Evolutionary conservation across 2,113 vertebrate species (phyloP).

Genomic region (Geococcyx californianus): DNA sequence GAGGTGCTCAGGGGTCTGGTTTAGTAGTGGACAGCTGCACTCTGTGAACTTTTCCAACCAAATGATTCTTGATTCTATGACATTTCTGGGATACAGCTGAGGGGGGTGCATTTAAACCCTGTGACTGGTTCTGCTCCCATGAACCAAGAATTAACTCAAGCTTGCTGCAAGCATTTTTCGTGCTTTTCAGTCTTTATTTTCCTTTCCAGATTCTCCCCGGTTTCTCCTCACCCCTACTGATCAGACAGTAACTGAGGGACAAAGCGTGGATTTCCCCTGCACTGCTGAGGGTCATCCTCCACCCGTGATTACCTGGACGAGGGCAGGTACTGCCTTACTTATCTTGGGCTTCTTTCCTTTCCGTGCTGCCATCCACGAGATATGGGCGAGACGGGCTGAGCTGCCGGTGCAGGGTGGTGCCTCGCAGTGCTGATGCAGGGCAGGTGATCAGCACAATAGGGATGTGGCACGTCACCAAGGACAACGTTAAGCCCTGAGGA

Average conservation of each 20-base stretch:
- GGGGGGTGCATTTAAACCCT: fast-evolving
- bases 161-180: not conserved
- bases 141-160: not conserved
- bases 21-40: too few relatives aligned
- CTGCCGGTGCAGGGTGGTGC: not conserved
- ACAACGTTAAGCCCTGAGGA: not conserved
- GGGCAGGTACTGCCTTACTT: slow-evolving; percentile 73
- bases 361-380: fast-evolving
- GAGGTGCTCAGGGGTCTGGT: too few relatives aligned
- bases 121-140: not conserved
- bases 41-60: too few relatives aligned
- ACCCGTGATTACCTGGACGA: slow-evolving; percentile 88
- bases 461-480: not conserved
- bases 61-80: too few relatives aligned
- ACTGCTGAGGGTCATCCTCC: slow-evolving; percentile 85
- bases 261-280: slow-evolving; percentile 86
- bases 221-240: slow-evolving; percentile 83
- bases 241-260: slow-evolving; percentile 84
- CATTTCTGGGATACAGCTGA: not conserved
- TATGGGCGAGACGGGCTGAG: not conserved
- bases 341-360: not conserved
- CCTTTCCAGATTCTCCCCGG: slow-evolving; percentile 79
- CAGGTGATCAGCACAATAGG: not conserved
- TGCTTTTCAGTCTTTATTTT: not conserved
- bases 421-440: not conserved